Conservation (phyloP, 2,113 vertebrate genomes). For the Spea bombifrons region DNA sequence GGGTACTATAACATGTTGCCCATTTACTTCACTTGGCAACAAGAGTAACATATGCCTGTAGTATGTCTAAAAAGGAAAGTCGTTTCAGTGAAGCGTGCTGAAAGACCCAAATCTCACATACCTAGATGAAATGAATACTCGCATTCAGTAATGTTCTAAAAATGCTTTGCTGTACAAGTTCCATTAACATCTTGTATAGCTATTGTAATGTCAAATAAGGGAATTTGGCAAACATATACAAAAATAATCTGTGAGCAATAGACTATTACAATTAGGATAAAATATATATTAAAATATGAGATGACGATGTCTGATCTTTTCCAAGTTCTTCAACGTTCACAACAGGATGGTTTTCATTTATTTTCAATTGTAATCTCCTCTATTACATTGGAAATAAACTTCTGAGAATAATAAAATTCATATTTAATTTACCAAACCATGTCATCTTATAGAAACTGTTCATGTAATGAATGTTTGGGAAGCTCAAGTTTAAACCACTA, state of each 20-base stretch:
- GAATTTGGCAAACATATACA: constrained; percentile 20
- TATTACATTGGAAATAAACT: neutral
- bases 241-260: constrained; percentile 13
- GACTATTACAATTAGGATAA: constrained; percentile 1
- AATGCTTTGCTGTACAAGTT: constrained; percentile 13
- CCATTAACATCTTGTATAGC: constrained; percentile 26
- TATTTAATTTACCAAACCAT: constrained; percentile 9
- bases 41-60: constrained; percentile 6
- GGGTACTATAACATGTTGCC: constrained; percentile 7
- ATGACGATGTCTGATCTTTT: constrained; percentile 24
- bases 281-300: constrained; percentile 3
- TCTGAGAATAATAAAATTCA: constrained; percentile 4
- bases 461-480: neutral
- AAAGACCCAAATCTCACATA: constrained; percentile 19
- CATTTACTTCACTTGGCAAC: constrained; percentile 20
- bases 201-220: constrained; percentile 18
- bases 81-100: constrained; percentile 23
- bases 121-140: constrained; percentile 33
- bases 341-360: constrained; percentile 8
- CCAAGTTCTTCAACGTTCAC: neutral
- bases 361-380: constrained; percentile 3
- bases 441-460: constrained; percentile 5
- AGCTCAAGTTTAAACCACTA: neutral
- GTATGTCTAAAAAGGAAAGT: constrained; percentile 21
- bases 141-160: constrained; percentile 11